Conservation (phyloP, 2,888 invertebrate genomes). For the Drosophila buzzatii region DNA sequence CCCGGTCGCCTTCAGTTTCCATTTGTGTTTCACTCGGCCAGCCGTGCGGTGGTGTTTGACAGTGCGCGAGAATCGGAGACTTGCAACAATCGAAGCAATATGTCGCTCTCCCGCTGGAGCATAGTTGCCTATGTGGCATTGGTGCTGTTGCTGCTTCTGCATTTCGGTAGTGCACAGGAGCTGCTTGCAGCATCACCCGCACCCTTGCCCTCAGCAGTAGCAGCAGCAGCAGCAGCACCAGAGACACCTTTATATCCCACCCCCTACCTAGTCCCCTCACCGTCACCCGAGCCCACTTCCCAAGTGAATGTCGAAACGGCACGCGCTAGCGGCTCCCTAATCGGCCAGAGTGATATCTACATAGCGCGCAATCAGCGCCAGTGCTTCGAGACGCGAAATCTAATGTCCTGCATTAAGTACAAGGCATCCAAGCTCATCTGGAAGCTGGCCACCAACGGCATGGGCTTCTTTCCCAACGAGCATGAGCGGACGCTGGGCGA, state of each 20-base stretch:
- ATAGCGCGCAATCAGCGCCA: conserved; percentile 80
- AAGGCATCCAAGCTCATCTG: conserved; percentile 81
- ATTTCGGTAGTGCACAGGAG: conserved; percentile 37
- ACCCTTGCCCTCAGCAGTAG: background rate
- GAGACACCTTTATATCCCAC: background rate
- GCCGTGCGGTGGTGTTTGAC: conserved; percentile 57
- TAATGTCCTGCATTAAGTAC: conserved; percentile 84
- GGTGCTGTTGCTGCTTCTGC: conserved; percentile 56
- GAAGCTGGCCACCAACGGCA: conserved; percentile 82
- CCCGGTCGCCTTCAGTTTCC: conserved; percentile 57
- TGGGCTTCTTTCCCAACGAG: conserved; percentile 83
- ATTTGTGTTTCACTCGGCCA: conserved; percentile 71
- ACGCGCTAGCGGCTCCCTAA: conserved; percentile 37
- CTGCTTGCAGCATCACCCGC: conserved; percentile 14
- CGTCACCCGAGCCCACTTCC: background rate
- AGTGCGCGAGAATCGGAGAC: background rate
- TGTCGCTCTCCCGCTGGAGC: conserved; percentile 51
- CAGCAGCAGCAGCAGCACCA: conserved; percentile 17
- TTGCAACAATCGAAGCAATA: conserved; percentile 8
- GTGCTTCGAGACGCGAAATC: conserved; percentile 78
- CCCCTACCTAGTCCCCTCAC: background rate
- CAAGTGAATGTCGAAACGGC: background rate
- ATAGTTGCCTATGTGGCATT: conserved; percentile 45
- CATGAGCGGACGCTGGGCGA: conserved; percentile 72
- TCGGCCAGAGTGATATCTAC: conserved; percentile 79